Evolutionary conservation across 2,888 invertebrate species (phyloP).

Genomic region (Lydus trimaculatus): DNA sequence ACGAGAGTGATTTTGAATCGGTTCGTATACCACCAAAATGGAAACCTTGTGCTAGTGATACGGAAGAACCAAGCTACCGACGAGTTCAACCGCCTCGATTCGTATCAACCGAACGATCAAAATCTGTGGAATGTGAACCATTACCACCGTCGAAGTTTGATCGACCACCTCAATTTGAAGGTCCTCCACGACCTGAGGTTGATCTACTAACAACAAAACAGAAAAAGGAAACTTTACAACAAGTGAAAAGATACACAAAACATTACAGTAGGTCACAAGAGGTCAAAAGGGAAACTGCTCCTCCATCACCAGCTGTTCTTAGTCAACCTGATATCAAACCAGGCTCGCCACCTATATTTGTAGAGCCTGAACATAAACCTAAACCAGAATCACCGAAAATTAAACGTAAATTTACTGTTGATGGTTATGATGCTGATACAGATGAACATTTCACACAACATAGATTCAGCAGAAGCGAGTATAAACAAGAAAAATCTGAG

Average conservation of each 20-base stretch:
- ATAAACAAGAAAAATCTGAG: slow-evolving; percentile 51
- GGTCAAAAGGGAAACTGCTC: slow-evolving; percentile 40
- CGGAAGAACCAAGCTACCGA: slow-evolving; percentile 67
- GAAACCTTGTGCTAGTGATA: slow-evolving; percentile 71
- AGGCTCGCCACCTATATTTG: slow-evolving; percentile 58
- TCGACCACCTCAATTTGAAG: slow-evolving; percentile 60
- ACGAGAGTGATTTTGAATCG: slow-evolving; percentile 71
- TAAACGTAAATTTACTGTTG: slow-evolving; percentile 62
- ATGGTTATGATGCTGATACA: slow-evolving; percentile 76
- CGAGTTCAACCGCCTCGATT: slow-evolving; percentile 64
- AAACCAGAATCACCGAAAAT: slow-evolving; percentile 62
- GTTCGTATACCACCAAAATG: slow-evolving; percentile 62
- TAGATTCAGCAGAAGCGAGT: slow-evolving; percentile 49
- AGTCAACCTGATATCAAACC: slow-evolving; percentile 56
- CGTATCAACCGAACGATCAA: slow-evolving; percentile 62
- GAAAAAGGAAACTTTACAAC: slow-evolving; percentile 43
- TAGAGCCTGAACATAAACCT: slow-evolving; percentile 49
- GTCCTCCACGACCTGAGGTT: slow-evolving; percentile 57
- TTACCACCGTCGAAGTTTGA: slow-evolving; percentile 66
- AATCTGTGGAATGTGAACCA: slow-evolving; percentile 66
- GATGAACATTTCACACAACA: slow-evolving; percentile 65
- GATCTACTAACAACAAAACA: slow-evolving; percentile 50
- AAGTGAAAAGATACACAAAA: slow-evolving; percentile 52
- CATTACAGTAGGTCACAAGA: slow-evolving; percentile 48
- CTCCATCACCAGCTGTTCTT: slow-evolving; percentile 37